Evolutionary conservation across 2,113 vertebrate species (phyloP).

Genomic region (Tricholaema leucomelas): DNA sequence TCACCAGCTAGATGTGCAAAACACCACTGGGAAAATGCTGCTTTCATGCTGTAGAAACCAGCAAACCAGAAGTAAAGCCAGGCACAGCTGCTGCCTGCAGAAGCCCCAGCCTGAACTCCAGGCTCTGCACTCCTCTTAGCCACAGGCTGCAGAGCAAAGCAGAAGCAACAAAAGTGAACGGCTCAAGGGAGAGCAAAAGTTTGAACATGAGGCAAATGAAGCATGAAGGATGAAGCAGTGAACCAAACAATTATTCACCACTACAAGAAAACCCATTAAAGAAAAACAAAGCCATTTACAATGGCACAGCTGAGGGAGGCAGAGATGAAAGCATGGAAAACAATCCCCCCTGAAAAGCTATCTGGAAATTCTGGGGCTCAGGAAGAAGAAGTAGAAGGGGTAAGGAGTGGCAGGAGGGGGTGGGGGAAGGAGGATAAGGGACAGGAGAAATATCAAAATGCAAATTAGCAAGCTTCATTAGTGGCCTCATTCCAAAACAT

Average conservation of each 20-base stretch:
- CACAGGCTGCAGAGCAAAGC: slow-evolving; percentile 51
- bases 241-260: slow-evolving; percentile 69
- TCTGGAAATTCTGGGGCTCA: not conserved
- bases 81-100: slow-evolving; percentile 49
- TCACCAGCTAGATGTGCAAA: slow-evolving; percentile 2
- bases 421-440: not conserved
- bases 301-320: slow-evolving; percentile 33
- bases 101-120: slow-evolving; percentile 39
- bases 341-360: slow-evolving; percentile 36
- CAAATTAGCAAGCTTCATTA: slow-evolving; percentile 30
- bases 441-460: slow-evolving; percentile 46
- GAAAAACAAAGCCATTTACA: slow-evolving; percentile 64
- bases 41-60: slow-evolving; percentile 28
- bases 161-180: slow-evolving; percentile 56
- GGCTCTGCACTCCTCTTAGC: slow-evolving; percentile 8
- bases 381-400: not conserved
- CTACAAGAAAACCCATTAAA: slow-evolving; percentile 70
- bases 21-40: slow-evolving; percentile 13
- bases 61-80: slow-evolving; percentile 50
- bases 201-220: slow-evolving; percentile 66
- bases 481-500: not conserved
- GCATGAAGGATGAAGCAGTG: slow-evolving; percentile 57
- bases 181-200: slow-evolving; percentile 66
- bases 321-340: slow-evolving; percentile 50
- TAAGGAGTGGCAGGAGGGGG: not conserved